Percentiles rank a stretch among this genome's conserved stretches.
Conservation (phyloP, 2,113 vertebrate species). For the Empidonax traillii region DNA sequence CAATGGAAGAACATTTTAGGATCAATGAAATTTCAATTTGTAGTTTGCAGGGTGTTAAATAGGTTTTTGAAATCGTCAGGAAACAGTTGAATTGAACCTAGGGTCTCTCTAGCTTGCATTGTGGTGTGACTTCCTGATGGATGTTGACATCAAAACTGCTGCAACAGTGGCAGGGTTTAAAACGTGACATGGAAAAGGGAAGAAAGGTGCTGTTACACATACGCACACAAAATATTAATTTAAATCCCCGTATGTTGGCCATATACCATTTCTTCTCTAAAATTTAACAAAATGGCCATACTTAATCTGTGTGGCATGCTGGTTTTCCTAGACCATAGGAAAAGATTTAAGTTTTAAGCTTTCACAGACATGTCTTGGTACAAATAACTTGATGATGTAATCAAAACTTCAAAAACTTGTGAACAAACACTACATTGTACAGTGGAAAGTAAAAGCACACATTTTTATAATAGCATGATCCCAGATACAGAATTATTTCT, state of each 20-base stretch:
- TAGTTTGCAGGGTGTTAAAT: neutral
- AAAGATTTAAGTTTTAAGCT: neutral
- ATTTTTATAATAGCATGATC: neutral
- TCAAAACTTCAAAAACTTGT: neutral
- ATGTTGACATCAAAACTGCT: neutral
- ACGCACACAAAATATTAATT: neutral
- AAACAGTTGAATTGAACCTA: neutral
- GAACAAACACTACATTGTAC: neutral
- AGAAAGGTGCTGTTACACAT: neutral
- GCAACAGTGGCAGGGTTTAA: neutral
- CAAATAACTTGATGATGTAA: neutral
- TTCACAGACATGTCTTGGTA: neutral
- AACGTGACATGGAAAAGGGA: neutral
- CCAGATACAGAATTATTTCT: neutral
- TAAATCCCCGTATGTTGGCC: rapidly evolving
- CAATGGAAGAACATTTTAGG: neutral
- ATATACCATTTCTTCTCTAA: neutral
- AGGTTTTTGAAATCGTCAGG: neutral
- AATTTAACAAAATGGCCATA: neutral
- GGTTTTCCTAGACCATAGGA: neutral
- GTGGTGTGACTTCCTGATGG: neutral
- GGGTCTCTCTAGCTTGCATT: neutral
- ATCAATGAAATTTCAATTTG: neutral
- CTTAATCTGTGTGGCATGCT: neutral
- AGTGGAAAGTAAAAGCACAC: neutral